Conservation (phyloP, 2,888 invertebrate genomes). For the Portevinia maculata region DNA sequence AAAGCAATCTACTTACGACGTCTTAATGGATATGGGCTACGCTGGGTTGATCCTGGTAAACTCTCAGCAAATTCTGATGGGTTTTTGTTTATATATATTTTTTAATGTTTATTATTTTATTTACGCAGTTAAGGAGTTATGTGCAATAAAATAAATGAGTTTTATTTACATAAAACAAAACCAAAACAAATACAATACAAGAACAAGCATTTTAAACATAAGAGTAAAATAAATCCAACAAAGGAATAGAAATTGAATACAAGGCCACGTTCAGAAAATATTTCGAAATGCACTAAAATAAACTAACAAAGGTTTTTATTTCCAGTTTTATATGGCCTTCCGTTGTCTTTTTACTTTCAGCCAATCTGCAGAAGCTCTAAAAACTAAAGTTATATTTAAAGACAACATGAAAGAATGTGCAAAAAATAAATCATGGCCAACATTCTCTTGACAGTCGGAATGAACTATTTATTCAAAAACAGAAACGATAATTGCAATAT, state of each 20-base stretch:
- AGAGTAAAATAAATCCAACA: neutral
- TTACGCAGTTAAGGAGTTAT: constrained; percentile 38
- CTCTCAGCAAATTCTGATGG: constrained; percentile 92
- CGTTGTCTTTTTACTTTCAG: too few relatives aligned
- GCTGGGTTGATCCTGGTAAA: constrained; percentile 91
- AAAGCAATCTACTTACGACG: constrained; percentile 88
- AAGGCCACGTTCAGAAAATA: neutral
- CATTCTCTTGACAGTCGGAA: too few relatives aligned
- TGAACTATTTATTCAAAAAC: too few relatives aligned
- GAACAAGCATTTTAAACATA: neutral
- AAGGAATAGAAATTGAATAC: neutral
- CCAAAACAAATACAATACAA: neutral
- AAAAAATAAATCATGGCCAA: too few relatives aligned
- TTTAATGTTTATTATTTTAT: constrained; percentile 44
- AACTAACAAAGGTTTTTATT: too few relatives aligned
- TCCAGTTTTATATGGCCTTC: too few relatives aligned
- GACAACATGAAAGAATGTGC: too few relatives aligned
- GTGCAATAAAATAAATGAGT: constrained; percentile 41
- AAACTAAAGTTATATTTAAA: too few relatives aligned
- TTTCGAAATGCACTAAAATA: neutral
- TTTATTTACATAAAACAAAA: constrained; percentile 11
- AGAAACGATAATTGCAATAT: too few relatives aligned
- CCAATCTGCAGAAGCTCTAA: too few relatives aligned
- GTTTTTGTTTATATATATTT: constrained; percentile 47
- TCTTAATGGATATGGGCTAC: constrained; percentile 92